These are phyloP conservation scores for Epicampocera succincta DNA, from an alignment of 2,888 invertebrate species.

Conservation along the genomic window DNA sequence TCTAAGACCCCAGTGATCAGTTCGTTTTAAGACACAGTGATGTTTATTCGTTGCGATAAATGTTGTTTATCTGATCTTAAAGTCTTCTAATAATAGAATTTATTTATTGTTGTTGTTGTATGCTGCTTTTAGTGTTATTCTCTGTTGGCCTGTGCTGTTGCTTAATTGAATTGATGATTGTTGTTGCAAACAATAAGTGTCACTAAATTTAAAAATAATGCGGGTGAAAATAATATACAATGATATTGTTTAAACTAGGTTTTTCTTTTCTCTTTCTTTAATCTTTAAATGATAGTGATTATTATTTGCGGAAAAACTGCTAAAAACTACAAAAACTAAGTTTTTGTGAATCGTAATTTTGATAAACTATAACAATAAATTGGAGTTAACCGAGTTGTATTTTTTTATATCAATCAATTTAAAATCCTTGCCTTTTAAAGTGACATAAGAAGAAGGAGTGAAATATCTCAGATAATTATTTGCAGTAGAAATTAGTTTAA, in stretches of 20 bases:
- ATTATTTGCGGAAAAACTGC: neutral
- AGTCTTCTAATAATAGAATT: slow-evolving; percentile 34
- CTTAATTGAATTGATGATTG: slow-evolving; percentile 60
- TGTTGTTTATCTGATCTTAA: slow-evolving; percentile 30
- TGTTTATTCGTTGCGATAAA: neutral
- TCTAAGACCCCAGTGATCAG: slow-evolving; percentile 1
- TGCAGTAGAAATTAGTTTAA: too few relatives aligned
- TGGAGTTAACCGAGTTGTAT: too few relatives aligned
- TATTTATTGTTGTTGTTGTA: neutral
- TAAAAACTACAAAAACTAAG: neutral
- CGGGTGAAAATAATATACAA: slow-evolving; percentile 26
- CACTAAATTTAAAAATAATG: slow-evolving; percentile 47
- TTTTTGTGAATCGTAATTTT: too few relatives aligned
- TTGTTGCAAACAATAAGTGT: neutral
- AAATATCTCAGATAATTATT: too few relatives aligned
- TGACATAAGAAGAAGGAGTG: too few relatives aligned
- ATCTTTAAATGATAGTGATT: neutral
- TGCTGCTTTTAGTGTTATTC: slow-evolving; percentile 6
- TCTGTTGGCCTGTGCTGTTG: slow-evolving; percentile 29
- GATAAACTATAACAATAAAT: too few relatives aligned
- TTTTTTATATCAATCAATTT: too few relatives aligned
- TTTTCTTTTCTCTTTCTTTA: slow-evolving; percentile 9
- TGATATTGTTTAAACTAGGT: slow-evolving; percentile 18
- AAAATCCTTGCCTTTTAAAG: too few relatives aligned
- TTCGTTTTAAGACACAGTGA: neutral